These are phyloP conservation scores for Neosilurus mollespiculum DNA, from an alignment of 2,797 vertebrate genomes.

Conservation along the genomic window DNA sequence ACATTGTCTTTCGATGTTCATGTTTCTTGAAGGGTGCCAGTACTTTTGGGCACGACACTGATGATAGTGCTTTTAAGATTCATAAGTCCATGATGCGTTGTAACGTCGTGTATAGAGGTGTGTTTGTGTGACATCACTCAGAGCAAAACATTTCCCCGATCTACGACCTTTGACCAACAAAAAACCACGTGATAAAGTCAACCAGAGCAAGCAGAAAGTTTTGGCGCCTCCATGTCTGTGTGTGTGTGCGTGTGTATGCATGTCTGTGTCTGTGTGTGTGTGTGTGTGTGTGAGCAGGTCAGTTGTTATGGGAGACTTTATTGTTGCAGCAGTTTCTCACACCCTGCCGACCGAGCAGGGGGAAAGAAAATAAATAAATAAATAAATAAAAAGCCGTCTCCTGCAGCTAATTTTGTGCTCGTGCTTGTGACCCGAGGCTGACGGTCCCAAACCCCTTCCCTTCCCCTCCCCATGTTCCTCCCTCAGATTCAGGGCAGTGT, in stretches of 20 bases:
- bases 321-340: slow-evolving; percentile 78
- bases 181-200: slow-evolving; percentile 25
- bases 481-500: slow-evolving; percentile 96
- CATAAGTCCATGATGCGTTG: not conserved
- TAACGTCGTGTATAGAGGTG: not conserved
- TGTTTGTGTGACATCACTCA: slow-evolving; percentile 11
- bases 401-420: slow-evolving; percentile 57
- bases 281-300: slow-evolving; percentile 4
- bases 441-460: slow-evolving; percentile 49
- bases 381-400: slow-evolving; percentile 48
- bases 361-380: slow-evolving; percentile 5
- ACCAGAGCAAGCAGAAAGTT: slow-evolving; percentile 45
- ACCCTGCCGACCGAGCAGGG: slow-evolving; percentile 50
- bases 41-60: not conserved
- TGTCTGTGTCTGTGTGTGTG: not conserved
- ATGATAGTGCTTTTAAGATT: slow-evolving; percentile 11
- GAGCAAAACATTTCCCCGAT: slow-evolving; percentile 47
- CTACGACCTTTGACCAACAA: slow-evolving; percentile 61
- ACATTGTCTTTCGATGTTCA: not conserved
- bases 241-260: not conserved
- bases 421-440: slow-evolving; percentile 59
- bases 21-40: not conserved
- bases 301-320: slow-evolving; percentile 61
- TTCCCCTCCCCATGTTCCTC: slow-evolving; percentile 54
- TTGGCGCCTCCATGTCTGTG: not conserved